These are phyloP conservation scores for Coenonympha glycerion DNA, from an alignment of 2,888 invertebrate species.

Conservation along the genomic window DNA sequence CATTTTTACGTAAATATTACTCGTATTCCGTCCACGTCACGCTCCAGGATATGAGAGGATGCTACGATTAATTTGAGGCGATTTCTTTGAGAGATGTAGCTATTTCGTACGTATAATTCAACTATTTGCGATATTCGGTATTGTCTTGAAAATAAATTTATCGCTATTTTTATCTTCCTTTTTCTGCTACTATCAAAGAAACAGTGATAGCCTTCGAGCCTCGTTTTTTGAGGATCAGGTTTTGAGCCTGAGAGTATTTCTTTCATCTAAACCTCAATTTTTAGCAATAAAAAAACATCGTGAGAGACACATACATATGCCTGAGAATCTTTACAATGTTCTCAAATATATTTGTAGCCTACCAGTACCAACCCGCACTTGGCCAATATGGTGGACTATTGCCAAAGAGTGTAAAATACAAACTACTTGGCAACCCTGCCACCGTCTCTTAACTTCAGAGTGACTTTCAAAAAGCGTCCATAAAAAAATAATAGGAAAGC, in stretches of 20 bases:
- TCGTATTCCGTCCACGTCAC: background rate
- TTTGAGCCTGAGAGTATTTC: no score
- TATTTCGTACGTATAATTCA: background rate
- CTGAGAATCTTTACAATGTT: no score
- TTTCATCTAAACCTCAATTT: no score
- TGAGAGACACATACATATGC: no score
- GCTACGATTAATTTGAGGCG: background rate
- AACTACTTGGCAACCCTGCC: background rate
- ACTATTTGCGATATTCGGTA: background rate
- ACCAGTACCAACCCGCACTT: no score
- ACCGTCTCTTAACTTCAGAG: conserved; percentile 7
- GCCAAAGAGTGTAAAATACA: no score
- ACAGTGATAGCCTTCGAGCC: no score
- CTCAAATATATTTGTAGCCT: no score
- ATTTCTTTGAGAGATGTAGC: background rate
- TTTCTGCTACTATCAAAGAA: no score
- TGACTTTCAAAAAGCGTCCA: conserved; percentile 15
- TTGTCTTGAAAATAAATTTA: background rate
- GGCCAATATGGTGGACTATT: no score
- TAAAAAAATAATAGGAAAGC: conserved; percentile 23
- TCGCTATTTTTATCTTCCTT: background rate
- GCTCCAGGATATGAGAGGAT: background rate
- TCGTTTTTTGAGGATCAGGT: no score
- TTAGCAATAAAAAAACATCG: no score
- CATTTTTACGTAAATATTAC: background rate